Evolutionary conservation across 2,797 vertebrate genomes (phyloP).

Genomic region (Antrozous pallidus): DNA sequence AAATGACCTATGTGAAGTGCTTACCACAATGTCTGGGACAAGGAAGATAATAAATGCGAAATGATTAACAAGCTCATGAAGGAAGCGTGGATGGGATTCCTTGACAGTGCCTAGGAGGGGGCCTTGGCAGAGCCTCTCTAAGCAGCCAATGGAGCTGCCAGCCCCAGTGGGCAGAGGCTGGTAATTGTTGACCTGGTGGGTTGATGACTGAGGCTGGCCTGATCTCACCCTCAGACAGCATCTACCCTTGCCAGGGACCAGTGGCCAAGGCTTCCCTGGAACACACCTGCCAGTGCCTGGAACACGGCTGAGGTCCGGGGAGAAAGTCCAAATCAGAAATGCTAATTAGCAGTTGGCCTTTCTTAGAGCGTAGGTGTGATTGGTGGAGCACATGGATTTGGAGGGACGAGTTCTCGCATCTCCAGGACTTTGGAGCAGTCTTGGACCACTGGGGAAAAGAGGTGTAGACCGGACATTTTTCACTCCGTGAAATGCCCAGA

Average conservation of each 20-base stretch:
- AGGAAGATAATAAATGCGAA: neutral
- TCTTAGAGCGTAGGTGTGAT: neutral
- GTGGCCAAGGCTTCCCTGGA: neutral
- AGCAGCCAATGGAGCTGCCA: neutral
- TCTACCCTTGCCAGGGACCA: neutral
- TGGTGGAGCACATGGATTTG: neutral
- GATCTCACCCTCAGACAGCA: neutral
- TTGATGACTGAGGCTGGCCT: neutral
- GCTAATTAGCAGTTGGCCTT: neutral
- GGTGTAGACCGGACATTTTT: neutral
- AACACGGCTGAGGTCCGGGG: neutral
- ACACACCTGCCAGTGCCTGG: neutral
- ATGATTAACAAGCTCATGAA: neutral
- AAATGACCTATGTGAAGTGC: neutral
- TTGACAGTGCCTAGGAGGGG: neutral
- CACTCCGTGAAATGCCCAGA: neutral
- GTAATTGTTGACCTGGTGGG: neutral
- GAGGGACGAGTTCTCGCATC: neutral
- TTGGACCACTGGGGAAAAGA: neutral
- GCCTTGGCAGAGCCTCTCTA: neutral
- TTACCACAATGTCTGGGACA: neutral
- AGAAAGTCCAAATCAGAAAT: neutral
- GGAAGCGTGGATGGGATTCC: neutral
- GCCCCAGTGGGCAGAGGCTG: neutral
- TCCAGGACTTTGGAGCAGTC: neutral